Conservation (phyloP, 2,888 invertebrate genomes). For the Atherix ibis region DNA sequence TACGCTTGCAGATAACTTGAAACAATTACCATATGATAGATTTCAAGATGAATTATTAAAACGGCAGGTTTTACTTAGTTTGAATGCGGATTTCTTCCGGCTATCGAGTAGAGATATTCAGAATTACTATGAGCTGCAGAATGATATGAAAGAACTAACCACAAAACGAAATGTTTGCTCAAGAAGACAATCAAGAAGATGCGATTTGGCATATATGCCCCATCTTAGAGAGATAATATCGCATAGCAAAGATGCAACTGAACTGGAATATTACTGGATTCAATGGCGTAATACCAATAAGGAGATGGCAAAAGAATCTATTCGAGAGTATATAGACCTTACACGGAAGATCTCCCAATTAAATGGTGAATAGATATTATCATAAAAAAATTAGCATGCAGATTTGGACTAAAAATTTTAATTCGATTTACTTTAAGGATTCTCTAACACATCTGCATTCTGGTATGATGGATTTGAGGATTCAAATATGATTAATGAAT, state of each 20-base stretch:
- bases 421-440: too few relatives aligned
- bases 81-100: neutral
- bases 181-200: slow-evolving; percentile 6
- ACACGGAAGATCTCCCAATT: neutral
- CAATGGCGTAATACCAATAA: slow-evolving; percentile 25
- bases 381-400: too few relatives aligned
- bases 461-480: too few relatives aligned
- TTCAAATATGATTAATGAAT: neutral
- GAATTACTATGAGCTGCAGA: neutral
- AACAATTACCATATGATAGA: neutral
- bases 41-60: neutral
- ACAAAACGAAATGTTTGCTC: neutral
- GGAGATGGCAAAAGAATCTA: slow-evolving; percentile 20
- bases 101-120: neutral
- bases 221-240: slow-evolving; percentile 24
- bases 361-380: neutral
- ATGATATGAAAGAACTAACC: neutral
- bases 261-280: slow-evolving; percentile 26
- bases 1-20: neutral
- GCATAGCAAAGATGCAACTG: slow-evolving; percentile 20
- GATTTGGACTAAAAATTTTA: too few relatives aligned
- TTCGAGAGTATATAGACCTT: neutral
- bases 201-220: slow-evolving; percentile 22
- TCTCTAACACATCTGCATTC: too few relatives aligned
- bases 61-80: neutral